Evolutionary conservation across 1,140 invertebrate genomes (phyloP), one percentile per base, ranked within the genome.

Genomic region (Cydia amplana): DNA sequence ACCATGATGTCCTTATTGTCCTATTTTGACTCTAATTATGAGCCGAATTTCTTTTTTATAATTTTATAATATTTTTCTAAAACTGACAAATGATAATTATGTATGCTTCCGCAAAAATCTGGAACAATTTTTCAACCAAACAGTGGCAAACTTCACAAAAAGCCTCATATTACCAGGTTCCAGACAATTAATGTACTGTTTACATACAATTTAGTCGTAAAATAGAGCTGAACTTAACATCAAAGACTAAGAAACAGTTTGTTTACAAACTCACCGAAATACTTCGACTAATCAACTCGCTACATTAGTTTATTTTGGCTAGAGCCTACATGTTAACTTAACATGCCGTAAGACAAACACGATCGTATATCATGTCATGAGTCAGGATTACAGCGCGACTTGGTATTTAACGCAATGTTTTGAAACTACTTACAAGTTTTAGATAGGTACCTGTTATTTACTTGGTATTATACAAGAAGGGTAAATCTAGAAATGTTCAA

Each of bases 241-340:
- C 55, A 60, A 23, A 60, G 55, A 5, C 20, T 60, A 10, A n/a
- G 9, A 60, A 23, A 20, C 4, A 55, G 7, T 10, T 5, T 20
- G 55, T 60, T 20, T 23, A 7, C 55, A 23, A 60, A 60, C 55
- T 60, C 12, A n/a, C 18, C 12, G 20, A 70, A 40, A 36, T 70
- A 36, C 32, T 43, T 40, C n/a, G 65, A 36, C 14, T 36, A 70
- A 70, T 70, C 65, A 36, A 70, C 25, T 10, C 65, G 14, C 65
- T 40, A 70, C 65, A 70, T 40, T 70, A 43, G 65, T 70, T 70
- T 43, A 70, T 70, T 70, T 70, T 43, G 65, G 65, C 28, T 2
- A 18, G 18, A 70, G 65, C 65, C n/a, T 70, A 36, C 65, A 36
- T 36, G 65, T 70, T 70, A 70, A 70, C 32, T 70, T 70, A 67